Evolutionary conservation across 2,113 vertebrate genomes (phyloP).

Genomic region (Peromyscus maniculatus): DNA sequence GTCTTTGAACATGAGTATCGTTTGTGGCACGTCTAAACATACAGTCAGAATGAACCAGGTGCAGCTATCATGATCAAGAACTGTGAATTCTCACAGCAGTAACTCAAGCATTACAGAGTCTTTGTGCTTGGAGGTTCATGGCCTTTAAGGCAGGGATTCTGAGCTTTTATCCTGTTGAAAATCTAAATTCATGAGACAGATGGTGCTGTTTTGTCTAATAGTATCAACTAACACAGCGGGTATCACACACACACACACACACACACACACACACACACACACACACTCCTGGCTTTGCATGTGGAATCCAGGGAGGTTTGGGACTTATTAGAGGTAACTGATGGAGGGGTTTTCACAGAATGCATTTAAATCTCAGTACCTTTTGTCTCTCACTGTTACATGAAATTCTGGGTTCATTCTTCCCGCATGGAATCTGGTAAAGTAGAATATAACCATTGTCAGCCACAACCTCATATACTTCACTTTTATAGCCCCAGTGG

Average conservation of each 20-base stretch:
- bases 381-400: background rate
- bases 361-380: background rate
- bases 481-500: slow-evolving; percentile 78
- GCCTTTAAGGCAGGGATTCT: no score
- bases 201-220: background rate
- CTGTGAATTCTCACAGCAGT: background rate
- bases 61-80: background rate
- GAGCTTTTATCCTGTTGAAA: background rate
- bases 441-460: slow-evolving; percentile 81
- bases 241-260: background rate
- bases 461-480: slow-evolving; percentile 78
- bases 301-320: no score
- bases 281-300: background rate
- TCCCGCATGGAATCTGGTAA: slow-evolving; percentile 78
- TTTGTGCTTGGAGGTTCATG: background rate
- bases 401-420: background rate
- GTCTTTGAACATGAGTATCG: background rate
- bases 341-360: background rate
- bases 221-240: background rate
- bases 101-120: background rate
- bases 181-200: background rate
- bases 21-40: background rate
- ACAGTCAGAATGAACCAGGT: background rate
- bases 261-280: background rate
- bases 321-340: background rate